A percentile compares a stretch with the other conserved stretches of the same genome.
Evolutionary conservation across 2,888 invertebrate species (phyloP).

Genomic region (Ophion ellenae): DNA sequence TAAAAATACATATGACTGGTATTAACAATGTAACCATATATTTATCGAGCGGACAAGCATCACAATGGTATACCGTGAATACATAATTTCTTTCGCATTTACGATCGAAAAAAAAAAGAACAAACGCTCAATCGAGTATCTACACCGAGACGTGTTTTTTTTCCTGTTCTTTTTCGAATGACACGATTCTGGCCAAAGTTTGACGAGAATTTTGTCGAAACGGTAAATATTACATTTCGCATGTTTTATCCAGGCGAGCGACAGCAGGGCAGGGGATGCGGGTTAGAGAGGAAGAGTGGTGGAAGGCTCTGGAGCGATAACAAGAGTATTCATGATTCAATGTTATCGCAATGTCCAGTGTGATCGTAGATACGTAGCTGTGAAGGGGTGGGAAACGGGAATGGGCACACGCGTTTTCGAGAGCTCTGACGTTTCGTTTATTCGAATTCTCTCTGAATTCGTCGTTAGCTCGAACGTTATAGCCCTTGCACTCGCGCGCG

Average conservation of each 20-base stretch:
- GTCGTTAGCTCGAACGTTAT: slow-evolving; percentile 15
- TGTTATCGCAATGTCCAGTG: slow-evolving; percentile 73
- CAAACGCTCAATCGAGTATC: background rate
- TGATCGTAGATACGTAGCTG: slow-evolving; percentile 46
- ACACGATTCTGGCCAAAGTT: slow-evolving; percentile 22
- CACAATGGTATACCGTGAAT: slow-evolving; percentile 20
- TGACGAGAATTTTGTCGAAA: slow-evolving; percentile 15
- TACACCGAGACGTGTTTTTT: background rate
- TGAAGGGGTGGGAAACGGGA: background rate
- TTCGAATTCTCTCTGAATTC: slow-evolving; percentile 45
- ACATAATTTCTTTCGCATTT: background rate
- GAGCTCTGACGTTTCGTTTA: slow-evolving; percentile 56
- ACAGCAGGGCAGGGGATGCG: background rate
- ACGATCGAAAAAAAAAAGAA: slow-evolving; percentile 1
- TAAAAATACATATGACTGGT: background rate
- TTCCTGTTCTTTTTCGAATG: slow-evolving; percentile 9
- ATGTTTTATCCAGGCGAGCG: slow-evolving; percentile 32
- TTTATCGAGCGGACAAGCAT: slow-evolving; percentile 32
- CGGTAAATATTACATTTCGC: slow-evolving; percentile 22
- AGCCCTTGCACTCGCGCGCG: slow-evolving; percentile 11
- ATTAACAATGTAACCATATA: slow-evolving; percentile 22
- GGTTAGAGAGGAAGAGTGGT: background rate
- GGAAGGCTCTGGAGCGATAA: slow-evolving; percentile 47
- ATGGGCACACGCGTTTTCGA: slow-evolving; percentile 29
- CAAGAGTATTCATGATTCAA: slow-evolving; percentile 74